Conservation (phyloP, 2,888 invertebrate genomes). For the Phoenoteleia sp. region DNA sequence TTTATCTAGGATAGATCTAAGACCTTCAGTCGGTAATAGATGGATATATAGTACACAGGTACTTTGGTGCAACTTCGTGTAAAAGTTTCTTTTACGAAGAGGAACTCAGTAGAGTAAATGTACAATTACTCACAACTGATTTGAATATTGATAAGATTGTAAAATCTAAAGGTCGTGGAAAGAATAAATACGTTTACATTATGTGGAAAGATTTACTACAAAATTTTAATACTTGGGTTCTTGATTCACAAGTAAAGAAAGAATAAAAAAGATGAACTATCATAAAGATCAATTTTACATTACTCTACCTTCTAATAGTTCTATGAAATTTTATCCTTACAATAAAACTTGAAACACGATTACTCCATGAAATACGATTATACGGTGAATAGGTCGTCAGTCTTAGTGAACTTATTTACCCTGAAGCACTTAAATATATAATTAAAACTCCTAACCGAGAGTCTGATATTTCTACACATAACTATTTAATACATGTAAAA, state of each 20-base stretch:
- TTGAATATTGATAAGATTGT: conserved; percentile 21
- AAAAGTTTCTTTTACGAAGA: conserved; percentile 24
- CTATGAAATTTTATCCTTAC: conserved; percentile 24
- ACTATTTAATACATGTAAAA: too few species aligned
- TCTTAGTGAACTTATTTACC: conserved; percentile 10
- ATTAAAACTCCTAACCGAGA: too few species aligned
- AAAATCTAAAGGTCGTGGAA: conserved; percentile 7
- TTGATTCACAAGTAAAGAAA: neutral
- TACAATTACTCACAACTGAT: neutral
- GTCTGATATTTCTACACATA: too few species aligned
- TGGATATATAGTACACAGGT: too few species aligned
- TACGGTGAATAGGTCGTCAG: conserved; percentile 11
- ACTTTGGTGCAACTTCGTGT: too few species aligned
- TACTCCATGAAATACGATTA: conserved; percentile 10
- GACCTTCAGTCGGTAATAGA: too few species aligned
- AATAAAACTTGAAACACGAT: conserved; percentile 27
- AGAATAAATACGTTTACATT: neutral
- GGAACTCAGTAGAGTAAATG: neutral
- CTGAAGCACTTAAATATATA: too few species aligned
- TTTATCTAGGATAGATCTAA: too few species aligned
- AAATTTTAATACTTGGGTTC: neutral
- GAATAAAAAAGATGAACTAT: conserved; percentile 3
- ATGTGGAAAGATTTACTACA: neutral
- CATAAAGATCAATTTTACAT: conserved; percentile 28
- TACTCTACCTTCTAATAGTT: conserved; percentile 15